phyloP scores from a whole-genome alignment of 1,140 invertebrate genomes.

The Cydia splendana region DNA sequence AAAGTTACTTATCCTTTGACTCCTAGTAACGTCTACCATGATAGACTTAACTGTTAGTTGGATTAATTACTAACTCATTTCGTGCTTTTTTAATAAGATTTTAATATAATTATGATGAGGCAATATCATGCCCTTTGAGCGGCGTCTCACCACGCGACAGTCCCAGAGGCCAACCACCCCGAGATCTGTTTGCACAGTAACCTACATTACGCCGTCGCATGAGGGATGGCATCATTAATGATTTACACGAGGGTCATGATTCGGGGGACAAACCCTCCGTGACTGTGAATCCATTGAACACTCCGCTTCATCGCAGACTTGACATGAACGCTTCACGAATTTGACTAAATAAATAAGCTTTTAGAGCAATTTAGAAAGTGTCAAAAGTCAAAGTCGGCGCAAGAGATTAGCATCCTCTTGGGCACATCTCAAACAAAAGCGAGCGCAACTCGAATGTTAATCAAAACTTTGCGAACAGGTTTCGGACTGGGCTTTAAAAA shows the following conservation, averaged over 20 bases:
- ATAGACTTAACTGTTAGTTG: too few relatives aligned
- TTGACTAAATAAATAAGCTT: conserved; percentile 54
- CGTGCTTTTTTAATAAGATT: too few relatives aligned
- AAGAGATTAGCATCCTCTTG: conserved; percentile 16
- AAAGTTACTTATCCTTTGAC: too few relatives aligned
- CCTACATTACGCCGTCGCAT: conserved; percentile 69
- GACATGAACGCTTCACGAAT: conserved; percentile 43
- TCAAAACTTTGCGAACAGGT: conserved; percentile 18
- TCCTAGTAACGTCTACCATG: too few relatives aligned
- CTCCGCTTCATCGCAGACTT: neutral
- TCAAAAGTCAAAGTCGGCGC: conserved; percentile 40
- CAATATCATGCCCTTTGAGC: conserved; percentile 34
- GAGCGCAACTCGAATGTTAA: conserved; percentile 20
- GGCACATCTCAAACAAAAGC: conserved; percentile 17
- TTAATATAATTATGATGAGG: neutral
- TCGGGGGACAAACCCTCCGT: conserved; percentile 68
- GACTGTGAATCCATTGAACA: conserved; percentile 70
- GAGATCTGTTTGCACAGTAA: conserved; percentile 74
- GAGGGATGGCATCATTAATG: conserved; percentile 76
- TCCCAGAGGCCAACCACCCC: conserved; percentile 56
- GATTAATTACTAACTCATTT: too few relatives aligned
- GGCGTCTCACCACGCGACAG: conserved; percentile 29
- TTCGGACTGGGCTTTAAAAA: neutral
- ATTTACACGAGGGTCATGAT: conserved; percentile 62
- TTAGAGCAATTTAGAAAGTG: conserved; percentile 57